A percentile compares a stretch with the other conserved stretches of the same genome.
Evolutionary conservation across 1,140 invertebrate genomes (phyloP).

Genomic region (Eriocheir sinensis): DNA sequence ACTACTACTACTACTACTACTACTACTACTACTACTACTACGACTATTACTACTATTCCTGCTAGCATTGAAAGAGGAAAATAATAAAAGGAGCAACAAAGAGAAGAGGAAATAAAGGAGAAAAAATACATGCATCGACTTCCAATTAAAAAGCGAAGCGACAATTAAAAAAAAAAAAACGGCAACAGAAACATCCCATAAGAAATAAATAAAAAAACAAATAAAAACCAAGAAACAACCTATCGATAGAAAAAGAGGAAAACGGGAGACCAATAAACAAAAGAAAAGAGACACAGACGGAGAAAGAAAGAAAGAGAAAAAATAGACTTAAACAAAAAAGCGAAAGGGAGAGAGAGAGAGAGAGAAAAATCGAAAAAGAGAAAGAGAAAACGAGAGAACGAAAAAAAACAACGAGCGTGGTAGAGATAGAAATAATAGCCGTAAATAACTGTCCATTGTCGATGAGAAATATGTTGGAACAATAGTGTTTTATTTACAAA

Average conservation of each 20-base stretch:
- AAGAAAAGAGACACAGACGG: not conserved
- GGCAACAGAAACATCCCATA: too few relatives aligned
- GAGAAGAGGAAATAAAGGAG: not conserved
- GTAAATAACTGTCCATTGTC: conserved; percentile 24
- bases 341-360: not conserved
- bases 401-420: not conserved
- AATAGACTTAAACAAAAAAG: not conserved
- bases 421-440: not conserved
- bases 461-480: conserved; percentile 16
- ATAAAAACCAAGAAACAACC: not conserved
- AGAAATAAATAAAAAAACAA: not conserved
- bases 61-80: too few relatives aligned
- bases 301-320: not conserved
- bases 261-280: not conserved
- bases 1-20: conserved; percentile 35
- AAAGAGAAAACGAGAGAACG: conserved; percentile 27
- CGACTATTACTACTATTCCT: too few relatives aligned
- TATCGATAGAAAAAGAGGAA: not conserved
- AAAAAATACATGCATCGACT: not conserved
- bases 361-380: conserved; percentile 40
- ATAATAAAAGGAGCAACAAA: not conserved
- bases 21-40: conserved; percentile 34
- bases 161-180: too few relatives aligned
- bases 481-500: not conserved
- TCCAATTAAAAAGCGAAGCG: not conserved